Base-by-base conservation (phyloP, 2,888 invertebrate species). In the Eilema caniola region DNA sequence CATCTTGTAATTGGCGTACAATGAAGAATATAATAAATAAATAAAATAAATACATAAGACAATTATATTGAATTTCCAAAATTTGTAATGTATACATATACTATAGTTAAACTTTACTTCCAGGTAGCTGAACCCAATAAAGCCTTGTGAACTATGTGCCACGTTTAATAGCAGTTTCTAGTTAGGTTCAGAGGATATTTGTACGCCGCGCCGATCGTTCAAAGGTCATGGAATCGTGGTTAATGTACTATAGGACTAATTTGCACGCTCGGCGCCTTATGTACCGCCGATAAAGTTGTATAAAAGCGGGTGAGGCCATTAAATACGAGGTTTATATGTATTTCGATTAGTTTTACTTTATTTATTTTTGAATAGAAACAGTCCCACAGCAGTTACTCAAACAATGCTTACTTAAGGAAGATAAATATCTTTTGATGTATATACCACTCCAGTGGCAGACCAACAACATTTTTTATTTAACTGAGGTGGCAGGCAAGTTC, bases 221-320 rank as follows among this genome's bases (percentile, higher is more conserved):
- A 68, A 67, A 80, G 82, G 78, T 78, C 78, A 80, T 62, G n/a
- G 33, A 70, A 47, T 63, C 72, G 79, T 68, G 83, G 70, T 72
- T 82, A 82, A 82, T 83, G 82, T 81, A 83, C 69, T 83, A 83
- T 73, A 77, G 65, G 12, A 62, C 76, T 81, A 79, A 82, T 82
- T 83, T 77, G 75, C 79, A 78, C 75, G 66, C 62, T 66, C 47
- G 23, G 53, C 23, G 25, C 14, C 16, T 28, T 37, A 68, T 73
- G 63, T 73, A 74, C 71, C 25, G 28, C 70, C 74, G 78, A 83
- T 81, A 83, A 77, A 79, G 69, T 74, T 79, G 74, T 81, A 70
- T 73, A 74, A 74, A 80, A 75, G 57, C 31, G 7, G 3, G 16
- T 67, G 65, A 61, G 67, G 78, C 80, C 75, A 77, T 59, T 33